phyloP scores from a whole-genome alignment of 2,888 invertebrate species.

The Sinodicranocentrus sp. region DNA sequence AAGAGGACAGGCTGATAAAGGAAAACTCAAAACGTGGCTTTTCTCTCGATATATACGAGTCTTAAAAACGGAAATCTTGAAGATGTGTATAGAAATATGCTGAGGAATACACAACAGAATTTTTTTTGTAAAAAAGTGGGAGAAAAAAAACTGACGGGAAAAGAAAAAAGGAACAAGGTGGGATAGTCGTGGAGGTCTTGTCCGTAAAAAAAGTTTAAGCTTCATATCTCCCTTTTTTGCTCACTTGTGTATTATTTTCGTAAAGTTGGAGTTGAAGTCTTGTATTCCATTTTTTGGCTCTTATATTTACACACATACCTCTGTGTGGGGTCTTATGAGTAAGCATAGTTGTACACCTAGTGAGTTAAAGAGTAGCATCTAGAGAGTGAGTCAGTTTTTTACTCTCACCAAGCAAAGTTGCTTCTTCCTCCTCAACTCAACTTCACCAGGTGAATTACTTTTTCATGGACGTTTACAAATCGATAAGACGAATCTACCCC shows the following conservation, averaged over 20 bases:
- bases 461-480: slow-evolving; percentile 72
- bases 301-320: no score
- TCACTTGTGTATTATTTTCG: slow-evolving; percentile 8
- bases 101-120: not conserved
- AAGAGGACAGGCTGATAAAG: not conserved
- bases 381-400: slow-evolving; percentile 25
- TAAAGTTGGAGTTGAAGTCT: no score
- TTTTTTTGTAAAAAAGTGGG: slow-evolving; percentile 7
- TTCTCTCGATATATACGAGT: no score
- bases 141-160: slow-evolving; percentile 5
- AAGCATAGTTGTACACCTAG: no score
- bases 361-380: not conserved
- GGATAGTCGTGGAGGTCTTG: no score
- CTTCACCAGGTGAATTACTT: slow-evolving; percentile 69
- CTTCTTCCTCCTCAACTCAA: no score
- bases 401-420: slow-evolving; percentile 6
- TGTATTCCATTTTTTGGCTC: no score
- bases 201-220: not conserved
- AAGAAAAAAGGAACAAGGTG: not conserved
- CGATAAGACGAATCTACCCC: slow-evolving; percentile 68
- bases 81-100: no score
- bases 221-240: not conserved
- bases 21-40: no score
- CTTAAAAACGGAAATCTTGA: no score
- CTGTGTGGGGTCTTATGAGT: no score